phyloP scores from a whole-genome alignment of 2,888 invertebrate species.

The Penaeus monodon region DNA sequence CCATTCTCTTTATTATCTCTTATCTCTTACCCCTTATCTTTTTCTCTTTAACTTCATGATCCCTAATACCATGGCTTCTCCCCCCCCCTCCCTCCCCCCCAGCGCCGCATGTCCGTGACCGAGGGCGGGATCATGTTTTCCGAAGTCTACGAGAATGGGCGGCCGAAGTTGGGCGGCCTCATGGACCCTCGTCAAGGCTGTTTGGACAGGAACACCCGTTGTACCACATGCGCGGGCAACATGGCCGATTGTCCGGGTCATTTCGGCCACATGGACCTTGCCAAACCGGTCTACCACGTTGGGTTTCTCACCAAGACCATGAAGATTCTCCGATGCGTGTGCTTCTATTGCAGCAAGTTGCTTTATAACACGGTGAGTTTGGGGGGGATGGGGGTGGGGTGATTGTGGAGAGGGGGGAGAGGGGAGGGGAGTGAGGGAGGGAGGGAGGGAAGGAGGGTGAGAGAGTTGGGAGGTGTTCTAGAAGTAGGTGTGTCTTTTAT shows the following conservation, averaged over 20 bases:
- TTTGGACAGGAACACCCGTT: slow-evolving; percentile 74
- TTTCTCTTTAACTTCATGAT: background rate
- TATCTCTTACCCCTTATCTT: background rate
- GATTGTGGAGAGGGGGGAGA: too few species aligned
- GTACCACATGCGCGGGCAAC: slow-evolving; percentile 92
- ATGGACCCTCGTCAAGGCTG: slow-evolving; percentile 88
- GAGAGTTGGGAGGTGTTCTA: too few species aligned
- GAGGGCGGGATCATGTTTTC: slow-evolving; percentile 96
- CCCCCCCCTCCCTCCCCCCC: slow-evolving; percentile 72
- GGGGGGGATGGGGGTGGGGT: too few species aligned
- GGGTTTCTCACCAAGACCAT: slow-evolving; percentile 97
- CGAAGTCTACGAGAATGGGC: slow-evolving; percentile 98
- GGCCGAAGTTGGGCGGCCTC: slow-evolving; percentile 96
- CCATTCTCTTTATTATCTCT: background rate
- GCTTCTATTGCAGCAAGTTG: slow-evolving; percentile 98
- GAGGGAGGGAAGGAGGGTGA: too few species aligned
- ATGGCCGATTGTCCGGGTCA: slow-evolving; percentile 99
- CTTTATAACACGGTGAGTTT: slow-evolving; percentile 82
- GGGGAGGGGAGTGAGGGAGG: too few species aligned
- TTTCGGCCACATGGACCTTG: slow-evolving; percentile 97
- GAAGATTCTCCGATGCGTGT: slow-evolving; percentile 96
- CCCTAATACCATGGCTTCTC: background rate
- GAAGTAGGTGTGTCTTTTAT: too few species aligned
- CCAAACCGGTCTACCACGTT: slow-evolving; percentile 98
- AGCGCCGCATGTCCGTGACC: slow-evolving; percentile 95